phyloP scores from a whole-genome alignment of 2,797 vertebrate genomes.

The Hypotaenidia philippensis region DNA sequence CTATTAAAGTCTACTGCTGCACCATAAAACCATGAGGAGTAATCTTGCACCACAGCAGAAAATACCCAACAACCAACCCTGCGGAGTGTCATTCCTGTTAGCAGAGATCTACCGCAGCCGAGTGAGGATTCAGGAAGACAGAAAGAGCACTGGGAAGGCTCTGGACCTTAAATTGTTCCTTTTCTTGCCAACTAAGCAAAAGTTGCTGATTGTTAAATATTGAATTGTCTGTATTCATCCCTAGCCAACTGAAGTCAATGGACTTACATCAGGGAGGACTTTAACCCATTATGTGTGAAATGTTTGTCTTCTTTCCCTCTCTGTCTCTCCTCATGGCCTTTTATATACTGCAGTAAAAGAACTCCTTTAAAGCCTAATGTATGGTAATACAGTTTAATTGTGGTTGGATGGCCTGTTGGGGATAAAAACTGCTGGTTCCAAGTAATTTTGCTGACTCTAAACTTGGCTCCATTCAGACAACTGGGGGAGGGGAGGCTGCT shows the following conservation, averaged over 20 bases:
- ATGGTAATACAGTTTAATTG: constrained; percentile 46
- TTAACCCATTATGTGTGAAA: neutral
- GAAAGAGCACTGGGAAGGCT: neutral
- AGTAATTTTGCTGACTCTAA: constrained; percentile 55
- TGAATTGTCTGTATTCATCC: constrained; percentile 4
- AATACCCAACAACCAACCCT: constrained; percentile 40
- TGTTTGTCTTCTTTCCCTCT: neutral
- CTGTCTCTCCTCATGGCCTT: neutral
- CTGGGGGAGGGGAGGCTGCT: neutral
- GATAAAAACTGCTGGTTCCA: constrained; percentile 13
- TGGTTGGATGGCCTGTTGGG: neutral
- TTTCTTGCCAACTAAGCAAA: constrained; percentile 38
- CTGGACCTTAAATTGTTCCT: constrained; percentile 6
- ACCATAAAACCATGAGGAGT: constrained; percentile 60
- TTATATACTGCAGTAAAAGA: constrained; percentile 2
- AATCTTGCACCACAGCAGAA: constrained; percentile 61
- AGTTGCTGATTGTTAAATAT: constrained; percentile 36
- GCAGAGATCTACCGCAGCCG: neutral
- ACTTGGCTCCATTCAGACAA: neutral
- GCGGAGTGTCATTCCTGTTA: constrained; percentile 23
- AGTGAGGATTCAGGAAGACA: constrained; percentile 44
- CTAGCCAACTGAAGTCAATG: neutral
- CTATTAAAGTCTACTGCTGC: constrained; percentile 58
- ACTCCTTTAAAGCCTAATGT: constrained; percentile 28
- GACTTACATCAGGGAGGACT: neutral